These are phyloP conservation scores for Napeogenes sylphis DNA, from an alignment of 2,888 invertebrate species.

Conservation along the genomic window DNA sequence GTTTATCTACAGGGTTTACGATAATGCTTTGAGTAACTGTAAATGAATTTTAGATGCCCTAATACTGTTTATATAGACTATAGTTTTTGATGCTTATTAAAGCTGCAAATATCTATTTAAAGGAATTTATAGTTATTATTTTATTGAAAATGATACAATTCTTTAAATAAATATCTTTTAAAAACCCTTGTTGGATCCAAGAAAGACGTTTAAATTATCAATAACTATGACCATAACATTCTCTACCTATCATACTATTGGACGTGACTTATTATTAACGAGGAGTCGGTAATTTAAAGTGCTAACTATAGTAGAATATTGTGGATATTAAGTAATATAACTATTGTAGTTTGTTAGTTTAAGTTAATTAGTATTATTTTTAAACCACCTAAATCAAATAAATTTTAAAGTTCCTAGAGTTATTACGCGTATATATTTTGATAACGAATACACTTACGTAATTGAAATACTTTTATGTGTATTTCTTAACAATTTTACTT, in stretches of 20 bases:
- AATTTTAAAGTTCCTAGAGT: too few relatives aligned
- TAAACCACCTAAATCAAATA: too few relatives aligned
- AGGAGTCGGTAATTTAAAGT: conserved; percentile 9
- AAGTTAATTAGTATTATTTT: too few relatives aligned
- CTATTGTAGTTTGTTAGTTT: too few relatives aligned
- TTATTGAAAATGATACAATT: conserved; percentile 1
- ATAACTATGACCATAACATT: conserved; percentile 17
- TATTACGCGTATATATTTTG: too few relatives aligned
- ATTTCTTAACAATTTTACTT: not conserved
- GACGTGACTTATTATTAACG: conserved; percentile 11
- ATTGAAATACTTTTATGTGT: too few relatives aligned
- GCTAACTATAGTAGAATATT: conserved; percentile 14
- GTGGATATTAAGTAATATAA: conserved; percentile 13
- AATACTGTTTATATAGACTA: not conserved
- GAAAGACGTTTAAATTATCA: conserved; percentile 6
- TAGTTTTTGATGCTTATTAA: conserved; percentile 7
- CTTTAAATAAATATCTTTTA: too few relatives aligned
- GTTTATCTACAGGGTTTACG: conserved; percentile 11
- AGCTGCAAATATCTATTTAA: not conserved
- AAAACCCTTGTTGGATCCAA: not conserved
- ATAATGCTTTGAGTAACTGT: conserved; percentile 8
- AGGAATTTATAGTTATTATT: not conserved
- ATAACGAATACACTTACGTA: too few relatives aligned
- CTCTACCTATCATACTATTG: conserved; percentile 16
- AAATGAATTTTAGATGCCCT: conserved; percentile 13